Percentiles rank a stretch among this genome's conserved stretches.
phyloP scores from a whole-genome alignment of 2,113 vertebrate species.

The Psittacus erithacus region DNA sequence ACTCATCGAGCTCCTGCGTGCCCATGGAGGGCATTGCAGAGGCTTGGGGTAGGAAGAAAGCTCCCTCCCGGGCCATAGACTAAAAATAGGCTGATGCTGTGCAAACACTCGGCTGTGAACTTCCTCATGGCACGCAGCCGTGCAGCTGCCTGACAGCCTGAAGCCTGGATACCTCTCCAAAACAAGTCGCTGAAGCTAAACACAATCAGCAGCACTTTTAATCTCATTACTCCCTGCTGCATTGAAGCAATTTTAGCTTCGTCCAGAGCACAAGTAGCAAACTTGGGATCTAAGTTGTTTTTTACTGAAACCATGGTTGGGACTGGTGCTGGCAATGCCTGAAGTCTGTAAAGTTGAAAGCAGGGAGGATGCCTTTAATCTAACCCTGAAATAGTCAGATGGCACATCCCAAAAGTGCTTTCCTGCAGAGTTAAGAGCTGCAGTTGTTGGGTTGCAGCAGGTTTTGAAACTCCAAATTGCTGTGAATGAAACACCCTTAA shows the following conservation, averaged over 20 bases:
- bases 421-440: neutral
- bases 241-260: neutral
- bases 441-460: neutral
- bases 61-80: neutral
- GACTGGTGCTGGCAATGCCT: neutral
- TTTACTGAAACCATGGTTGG: neutral
- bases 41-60: neutral
- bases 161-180: conserved; percentile 18
- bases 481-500: neutral
- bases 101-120: conserved; percentile 22
- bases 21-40: neutral
- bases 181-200: neutral
- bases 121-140: conserved; percentile 26
- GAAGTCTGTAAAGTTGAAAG: neutral
- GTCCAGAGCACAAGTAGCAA: neutral
- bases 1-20: neutral
- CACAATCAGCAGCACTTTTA: neutral
- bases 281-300: neutral
- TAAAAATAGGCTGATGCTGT: conserved; percentile 55
- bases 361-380: conserved; percentile 7
- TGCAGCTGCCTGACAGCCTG: neutral
- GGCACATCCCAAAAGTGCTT: neutral
- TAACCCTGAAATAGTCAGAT: neutral
- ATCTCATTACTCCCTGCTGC: neutral
- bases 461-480: neutral